Conservation (phyloP, 2,888 invertebrate genomes). For the Adela reaumurella region DNA sequence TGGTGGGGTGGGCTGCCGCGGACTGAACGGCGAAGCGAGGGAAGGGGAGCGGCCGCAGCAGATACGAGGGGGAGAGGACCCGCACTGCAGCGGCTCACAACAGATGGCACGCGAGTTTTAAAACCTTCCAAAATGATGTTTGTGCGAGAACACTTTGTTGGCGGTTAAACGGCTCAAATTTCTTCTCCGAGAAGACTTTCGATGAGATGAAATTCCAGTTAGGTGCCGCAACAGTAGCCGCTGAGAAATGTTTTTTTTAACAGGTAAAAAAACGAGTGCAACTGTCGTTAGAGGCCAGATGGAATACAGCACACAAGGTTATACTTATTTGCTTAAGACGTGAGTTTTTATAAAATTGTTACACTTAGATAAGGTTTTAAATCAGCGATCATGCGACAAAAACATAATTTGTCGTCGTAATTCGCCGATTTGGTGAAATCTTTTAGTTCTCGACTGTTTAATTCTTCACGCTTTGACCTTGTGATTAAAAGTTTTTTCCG, state of each 20-base stretch:
- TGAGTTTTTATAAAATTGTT: too few species aligned
- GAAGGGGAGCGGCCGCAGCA: neutral
- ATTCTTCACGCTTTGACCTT: too few species aligned
- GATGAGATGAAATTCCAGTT: neutral
- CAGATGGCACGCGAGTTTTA: conserved; percentile 56
- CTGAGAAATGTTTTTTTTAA: neutral
- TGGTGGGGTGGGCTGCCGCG: conserved; percentile 29
- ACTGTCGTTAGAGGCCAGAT: neutral
- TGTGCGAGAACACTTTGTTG: neutral
- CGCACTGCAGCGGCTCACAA: conserved; percentile 44
- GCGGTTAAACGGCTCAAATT: neutral
- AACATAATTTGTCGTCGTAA: too few species aligned
- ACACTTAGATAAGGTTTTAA: too few species aligned
- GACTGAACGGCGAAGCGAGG: neutral
- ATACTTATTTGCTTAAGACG: too few species aligned
- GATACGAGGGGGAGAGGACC: neutral
- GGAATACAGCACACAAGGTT: neutral
- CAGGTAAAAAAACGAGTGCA: neutral
- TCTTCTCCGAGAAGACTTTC: neutral
- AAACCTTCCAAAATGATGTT: conserved; percentile 21
- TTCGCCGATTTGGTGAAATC: too few species aligned
- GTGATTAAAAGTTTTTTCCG: too few species aligned
- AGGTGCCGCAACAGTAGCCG: neutral
- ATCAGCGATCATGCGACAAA: too few species aligned
- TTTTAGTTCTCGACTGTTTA: too few species aligned